Base-by-base conservation (phyloP, 2,797 vertebrate genomes). In the Pseudochromis fuscus region DNA sequence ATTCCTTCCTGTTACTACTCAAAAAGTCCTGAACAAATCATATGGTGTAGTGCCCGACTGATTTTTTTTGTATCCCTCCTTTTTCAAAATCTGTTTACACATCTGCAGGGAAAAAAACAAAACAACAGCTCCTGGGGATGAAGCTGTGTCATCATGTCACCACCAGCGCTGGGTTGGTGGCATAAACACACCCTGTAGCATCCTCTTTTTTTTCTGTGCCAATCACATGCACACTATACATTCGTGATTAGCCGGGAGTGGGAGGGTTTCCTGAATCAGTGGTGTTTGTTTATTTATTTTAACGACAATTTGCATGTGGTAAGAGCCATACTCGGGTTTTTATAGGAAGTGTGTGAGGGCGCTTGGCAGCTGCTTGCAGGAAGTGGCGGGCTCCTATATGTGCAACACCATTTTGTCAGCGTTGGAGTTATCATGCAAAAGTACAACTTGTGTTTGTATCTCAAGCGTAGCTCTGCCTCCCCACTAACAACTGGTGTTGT, bases 81-180 rank as follows among this genome's bases (percentile, higher is more conserved):
- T 33, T 56, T 51, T 12, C 51, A 45, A 0, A 50, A 53, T 19
- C 9, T 27, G 25, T 13, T 40, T 4, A 23, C 38, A 12, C 52
- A 27, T 58, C 4, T 30, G 9, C n/a, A n/a, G n/a, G n/a, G n/a
- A n/a, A 12, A 33, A 25, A 8, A 4, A 15, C 13, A n/a, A n/a
- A n/a, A n/a, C n/a, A n/a, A n/a, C n/a, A n/a, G 38, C 51, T 42
- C 37, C 30, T 10, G 30, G 3, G 21, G 67, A 49, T 27, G 27
- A 64, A 71, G 58, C 31, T 25, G 45, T 61, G 30, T 52, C 51
- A 19, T 64, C 7, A 30, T 72, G 59, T 77, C 51, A 38, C 69
- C 58, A 60, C 23, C 45, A 59, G 10, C 25, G 12, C 16, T 30
- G 12, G 18, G 23, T 59, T 67, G 51, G 31, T 40, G 27, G n/a